Percentiles rank a stretch among this genome's conserved stretches.
Conservation (phyloP, 2,888 invertebrate genomes). For the Epinotia brunnichana region DNA sequence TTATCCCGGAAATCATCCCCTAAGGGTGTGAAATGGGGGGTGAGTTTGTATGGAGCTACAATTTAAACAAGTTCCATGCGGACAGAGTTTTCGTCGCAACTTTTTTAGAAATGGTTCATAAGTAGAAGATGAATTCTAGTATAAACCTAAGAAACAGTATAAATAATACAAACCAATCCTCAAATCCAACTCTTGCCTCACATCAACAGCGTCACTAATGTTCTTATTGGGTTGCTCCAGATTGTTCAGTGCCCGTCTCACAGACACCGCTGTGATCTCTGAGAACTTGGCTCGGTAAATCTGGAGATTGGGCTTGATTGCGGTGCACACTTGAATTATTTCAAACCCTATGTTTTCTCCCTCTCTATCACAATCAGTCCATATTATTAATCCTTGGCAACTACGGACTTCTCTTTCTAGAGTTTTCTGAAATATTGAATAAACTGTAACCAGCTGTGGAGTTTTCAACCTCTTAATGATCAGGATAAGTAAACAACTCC, state of each 20-base stretch:
- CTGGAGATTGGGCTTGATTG: slow-evolving; percentile 88
- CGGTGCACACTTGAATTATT: slow-evolving; percentile 94
- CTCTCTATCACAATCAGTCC: slow-evolving; percentile 99
- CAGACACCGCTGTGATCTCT: slow-evolving; percentile 95
- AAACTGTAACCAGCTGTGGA: too few relatives aligned
- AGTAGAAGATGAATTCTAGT: not conserved
- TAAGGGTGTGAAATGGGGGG: too few relatives aligned
- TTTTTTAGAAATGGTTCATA: not conserved
- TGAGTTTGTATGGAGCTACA: too few relatives aligned
- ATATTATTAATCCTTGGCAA: slow-evolving; percentile 93
- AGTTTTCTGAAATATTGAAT: slow-evolving; percentile 87
- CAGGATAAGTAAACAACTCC: too few relatives aligned
- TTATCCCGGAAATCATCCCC: too few relatives aligned
- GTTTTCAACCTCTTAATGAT: too few relatives aligned
- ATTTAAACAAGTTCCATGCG: too few relatives aligned
- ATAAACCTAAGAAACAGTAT: not conserved
- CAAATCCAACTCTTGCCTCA: slow-evolving; percentile 94
- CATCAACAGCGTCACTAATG: slow-evolving; percentile 96
- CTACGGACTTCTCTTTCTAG: slow-evolving; percentile 86
- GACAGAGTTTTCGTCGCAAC: too few relatives aligned
- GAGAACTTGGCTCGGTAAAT: slow-evolving; percentile 96
- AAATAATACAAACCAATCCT: slow-evolving; percentile 87
- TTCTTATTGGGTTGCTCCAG: slow-evolving; percentile 91
- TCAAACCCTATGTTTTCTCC: slow-evolving; percentile 99
- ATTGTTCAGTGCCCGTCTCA: slow-evolving; percentile 90